Evolutionary conservation across 2,797 vertebrate species (phyloP), one percentile per base, ranked within the genome.

Genomic region (Botia kubotai): DNA sequence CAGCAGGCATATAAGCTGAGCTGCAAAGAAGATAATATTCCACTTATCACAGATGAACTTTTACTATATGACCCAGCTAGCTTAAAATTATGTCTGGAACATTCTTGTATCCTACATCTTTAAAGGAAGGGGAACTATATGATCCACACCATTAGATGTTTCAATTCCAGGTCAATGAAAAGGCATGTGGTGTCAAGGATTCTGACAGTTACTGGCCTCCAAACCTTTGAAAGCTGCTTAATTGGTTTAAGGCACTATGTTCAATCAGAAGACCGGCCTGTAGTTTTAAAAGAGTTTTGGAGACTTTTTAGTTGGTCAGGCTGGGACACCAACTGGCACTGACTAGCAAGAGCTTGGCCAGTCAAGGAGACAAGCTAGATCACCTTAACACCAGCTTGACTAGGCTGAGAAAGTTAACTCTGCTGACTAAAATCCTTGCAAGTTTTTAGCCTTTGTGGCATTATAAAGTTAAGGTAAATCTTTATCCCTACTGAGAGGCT

Each of bases 1-100:
- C 29, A 17, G 29, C 14, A 72, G 60, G 50, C 77, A 72, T 17
- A 55, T 5, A 2, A 48, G 29, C 68, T 53, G 19, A 65, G 77
- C 26, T 53, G 68, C 13, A 52, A 62, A 79, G 14, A 29, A 6
- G 8, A n/a, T 63, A 50, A 36, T 50, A 77, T n/a, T 23, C 16
- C 13, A 63, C 8, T 26, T 23, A 7, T 17, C 23, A 53, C 14
- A 72, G 16, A 65, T 79, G 48, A 55, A 72, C 52, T 36, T 26
- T 55, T 55, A 46, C 29, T 46, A 23, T 43, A 55, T 72, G 29
- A 65, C 48, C 60, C 10, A 23, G 43, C 21, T 19, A 23, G 50
- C 21, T 19, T 65, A 58, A 21, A 46, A n/a, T 55, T 21, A 68
- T 68, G 33, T 17, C 48, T 65, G 19, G 29, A 43, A 17, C 14